Conservation (phyloP, 2,113 vertebrate species). For the Oreotrochilus melanogaster region DNA sequence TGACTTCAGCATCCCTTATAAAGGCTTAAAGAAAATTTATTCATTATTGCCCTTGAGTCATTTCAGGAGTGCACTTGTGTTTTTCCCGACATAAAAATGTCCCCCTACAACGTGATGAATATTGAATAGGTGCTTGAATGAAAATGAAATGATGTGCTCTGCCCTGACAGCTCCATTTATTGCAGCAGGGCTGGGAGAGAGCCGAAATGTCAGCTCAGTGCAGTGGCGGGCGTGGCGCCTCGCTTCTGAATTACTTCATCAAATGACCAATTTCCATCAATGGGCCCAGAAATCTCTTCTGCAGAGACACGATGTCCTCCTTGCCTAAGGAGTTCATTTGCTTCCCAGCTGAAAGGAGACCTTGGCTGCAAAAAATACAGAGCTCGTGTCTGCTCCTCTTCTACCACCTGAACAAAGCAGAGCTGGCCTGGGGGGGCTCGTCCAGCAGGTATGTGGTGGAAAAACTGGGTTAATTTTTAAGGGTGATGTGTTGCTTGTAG, state of each 20-base stretch:
- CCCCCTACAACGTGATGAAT: slow-evolving; percentile 61
- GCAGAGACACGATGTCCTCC: background rate
- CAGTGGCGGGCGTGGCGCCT: background rate
- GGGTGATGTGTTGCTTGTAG: accelerated
- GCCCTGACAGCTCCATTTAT: background rate
- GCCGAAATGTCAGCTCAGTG: background rate
- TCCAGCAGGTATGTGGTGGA: background rate
- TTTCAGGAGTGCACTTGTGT: slow-evolving; percentile 70
- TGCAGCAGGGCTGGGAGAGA: background rate
- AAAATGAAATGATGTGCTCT: slow-evolving; percentile 18
- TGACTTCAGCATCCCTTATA: slow-evolving; percentile 57
- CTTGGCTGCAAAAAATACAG: accelerated
- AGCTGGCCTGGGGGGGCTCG: background rate
- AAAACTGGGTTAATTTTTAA: background rate
- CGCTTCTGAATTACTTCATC: background rate
- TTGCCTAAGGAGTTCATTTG: background rate
- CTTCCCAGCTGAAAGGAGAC: background rate
- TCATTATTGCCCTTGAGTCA: slow-evolving; percentile 71
- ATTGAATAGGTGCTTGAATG: slow-evolving; percentile 65
- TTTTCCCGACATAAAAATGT: slow-evolving; percentile 69
- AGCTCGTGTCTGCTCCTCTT: background rate
- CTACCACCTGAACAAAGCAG: accelerated
- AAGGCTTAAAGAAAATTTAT: slow-evolving; percentile 79
- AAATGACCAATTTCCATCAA: background rate
- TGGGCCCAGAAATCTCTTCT: background rate